phyloP scores from a whole-genome alignment of 2,888 invertebrate genomes.

The Dicranocentrus wangi region DNA sequence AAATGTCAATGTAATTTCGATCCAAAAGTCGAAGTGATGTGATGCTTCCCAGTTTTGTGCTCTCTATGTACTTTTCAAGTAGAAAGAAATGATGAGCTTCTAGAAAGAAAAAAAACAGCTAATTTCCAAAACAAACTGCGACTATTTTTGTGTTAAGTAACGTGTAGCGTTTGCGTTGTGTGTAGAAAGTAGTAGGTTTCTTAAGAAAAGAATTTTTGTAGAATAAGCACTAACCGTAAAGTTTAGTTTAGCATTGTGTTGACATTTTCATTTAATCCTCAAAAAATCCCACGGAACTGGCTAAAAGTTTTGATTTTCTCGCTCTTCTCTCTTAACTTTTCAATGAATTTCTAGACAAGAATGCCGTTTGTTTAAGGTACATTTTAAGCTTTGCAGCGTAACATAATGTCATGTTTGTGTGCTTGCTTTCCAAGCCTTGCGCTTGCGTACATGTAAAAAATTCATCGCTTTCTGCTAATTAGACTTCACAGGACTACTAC shows the following conservation, averaged over 20 bases:
- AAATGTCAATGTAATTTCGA: too few relatives aligned
- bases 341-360: neutral
- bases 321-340: neutral
- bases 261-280: neutral
- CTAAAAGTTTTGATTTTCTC: too few relatives aligned
- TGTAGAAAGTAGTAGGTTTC: neutral
- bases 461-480: conserved; percentile 16
- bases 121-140: neutral
- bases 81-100: too few relatives aligned
- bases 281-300: neutral
- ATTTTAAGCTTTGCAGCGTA: neutral
- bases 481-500: too few relatives aligned
- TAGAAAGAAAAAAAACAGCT: too few relatives aligned
- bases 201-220: neutral
- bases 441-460: too few relatives aligned
- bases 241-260: neutral
- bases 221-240: too few relatives aligned
- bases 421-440: too few relatives aligned
- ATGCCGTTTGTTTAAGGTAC: neutral
- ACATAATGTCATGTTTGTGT: neutral
- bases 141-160: neutral
- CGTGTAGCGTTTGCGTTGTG: neutral
- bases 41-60: too few relatives aligned
- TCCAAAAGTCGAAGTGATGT: too few relatives aligned
- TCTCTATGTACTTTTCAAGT: too few relatives aligned